Base-by-base conservation (phyloP, 35 echinoderm and acorn worm genomes). In the Patiria miniata region DNA sequence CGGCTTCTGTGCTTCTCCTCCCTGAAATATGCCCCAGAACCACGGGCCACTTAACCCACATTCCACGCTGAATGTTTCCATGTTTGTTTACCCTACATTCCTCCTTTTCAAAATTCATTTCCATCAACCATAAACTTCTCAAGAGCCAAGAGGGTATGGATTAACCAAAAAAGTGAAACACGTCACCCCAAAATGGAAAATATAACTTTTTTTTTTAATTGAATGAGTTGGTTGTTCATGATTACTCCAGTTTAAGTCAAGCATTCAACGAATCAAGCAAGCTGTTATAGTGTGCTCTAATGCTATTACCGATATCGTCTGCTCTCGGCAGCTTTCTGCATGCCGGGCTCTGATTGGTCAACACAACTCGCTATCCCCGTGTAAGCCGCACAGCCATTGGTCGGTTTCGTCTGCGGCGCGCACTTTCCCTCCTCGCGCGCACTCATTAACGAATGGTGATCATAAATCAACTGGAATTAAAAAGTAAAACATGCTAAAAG, bases 21-120 rank as follows among this genome's bases (percentile, higher is more conserved):
- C 65, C 12, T 47, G 29, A 73, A 73, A 73, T 73, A 14, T 32
- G 65, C 65, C 65, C 65, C 34, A 18, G 14, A 47, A 47, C 10
- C 26, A 18, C 65, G 19, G 34, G 65, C 65, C 65, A 73, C 65
- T 73, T 73, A 73, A 73, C 65, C 65, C 65, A 73, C 65, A 28
- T 73, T 73, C 34, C 34, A 73, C 29, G 65, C 34, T 73, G 34
- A 73, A 73, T 34, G 65, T 73, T 73, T 73, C 26, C 10, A 10
- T 73, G 65, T 73, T 73, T 73, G 65, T 73, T 73, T 73, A 73
- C 65, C 65, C 65, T 30, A 73, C 42, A 73, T 73, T 73, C 29
- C 65, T 0, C 12, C 4, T 47, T 47, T 12, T 6, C 12, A 47
- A 12, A 47, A 47, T 47, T 12, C 4, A 47, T 47, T n/a, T n/a